phyloP scores from a whole-genome alignment of 1,140 invertebrate genomes.

The Periplaneta americana region DNA sequence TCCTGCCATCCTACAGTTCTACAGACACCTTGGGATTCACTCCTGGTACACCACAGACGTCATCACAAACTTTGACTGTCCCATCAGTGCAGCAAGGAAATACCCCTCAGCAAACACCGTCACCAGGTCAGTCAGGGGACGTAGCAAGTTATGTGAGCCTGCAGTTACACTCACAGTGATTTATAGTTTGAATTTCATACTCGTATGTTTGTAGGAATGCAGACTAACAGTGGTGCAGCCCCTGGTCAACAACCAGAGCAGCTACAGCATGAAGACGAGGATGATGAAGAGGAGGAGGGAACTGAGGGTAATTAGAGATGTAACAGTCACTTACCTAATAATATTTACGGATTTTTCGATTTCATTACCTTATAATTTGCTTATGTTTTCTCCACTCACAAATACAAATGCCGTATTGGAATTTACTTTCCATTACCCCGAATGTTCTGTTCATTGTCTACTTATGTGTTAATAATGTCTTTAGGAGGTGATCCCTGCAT shows the following conservation, averaged over 20 bases:
- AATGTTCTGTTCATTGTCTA: too few species aligned
- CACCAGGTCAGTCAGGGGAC: neutral
- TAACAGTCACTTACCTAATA: conserved; percentile 1
- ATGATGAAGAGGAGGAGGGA: conserved; percentile 76
- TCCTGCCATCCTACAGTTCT: conserved; percentile 77
- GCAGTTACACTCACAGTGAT: too few species aligned
- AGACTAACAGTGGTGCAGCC: neutral
- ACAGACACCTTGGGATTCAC: conserved; percentile 49
- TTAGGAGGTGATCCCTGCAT: too few species aligned
- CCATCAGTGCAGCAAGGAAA: neutral
- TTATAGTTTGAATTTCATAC: too few species aligned
- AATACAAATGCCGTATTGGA: too few species aligned
- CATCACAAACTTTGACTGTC: neutral
- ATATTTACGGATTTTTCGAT: too few species aligned
- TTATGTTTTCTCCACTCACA: too few species aligned
- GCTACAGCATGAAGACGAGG: conserved; percentile 54
- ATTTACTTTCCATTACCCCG: too few species aligned
- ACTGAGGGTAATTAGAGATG: conserved; percentile 42
- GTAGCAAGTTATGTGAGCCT: too few species aligned
- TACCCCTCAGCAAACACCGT: neutral
- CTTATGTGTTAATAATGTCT: too few species aligned
- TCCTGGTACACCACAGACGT: neutral
- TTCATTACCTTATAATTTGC: too few species aligned
- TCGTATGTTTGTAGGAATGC: neutral
- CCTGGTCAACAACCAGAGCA: neutral